Evolutionary conservation across 1,140 invertebrate genomes (phyloP), one percentile per base, ranked within the genome.

Genomic region (Ylistrum balloti): DNA sequence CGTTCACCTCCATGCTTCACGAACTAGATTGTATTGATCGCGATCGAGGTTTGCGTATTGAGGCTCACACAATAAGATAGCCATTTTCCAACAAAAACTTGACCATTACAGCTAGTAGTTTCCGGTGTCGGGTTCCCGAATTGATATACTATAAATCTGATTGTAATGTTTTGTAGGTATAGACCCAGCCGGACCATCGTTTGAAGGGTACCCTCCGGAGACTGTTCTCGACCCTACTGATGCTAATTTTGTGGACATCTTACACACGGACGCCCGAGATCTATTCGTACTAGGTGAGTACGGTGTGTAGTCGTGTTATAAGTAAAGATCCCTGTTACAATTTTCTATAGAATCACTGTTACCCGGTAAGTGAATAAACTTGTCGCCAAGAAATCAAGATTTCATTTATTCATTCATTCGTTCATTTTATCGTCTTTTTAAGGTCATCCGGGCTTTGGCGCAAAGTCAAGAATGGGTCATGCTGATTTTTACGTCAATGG

Each of bases 231-330:
- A 96, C 89, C 91, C 93, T 20, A 92, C 94, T 20, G 99, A 99
- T 96, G 99, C 98, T 0, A 97, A 97, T 38, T 99, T 99, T 95
- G 99, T 99, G 0, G 99, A 99, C 95, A 98, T 99, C 0, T 99
- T 99, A 86, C 98, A 99, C 94, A 98, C 98, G 20, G 99, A 99
- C 95, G 98, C 98, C 2, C 86, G 88, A 33, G 56, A 74, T n/a
- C n/a, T 74, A n/a, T 74, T 74, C 28, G 56, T 74, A 28, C 56
- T 74, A 74, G 56, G 56, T 74, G 56, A 74, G 56, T 17, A 28
- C n/a, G 5, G 22, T 7, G 10, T 13, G 17, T 45, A 15, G 41
- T 38, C 35, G 35, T 38, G 5, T 38, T 38, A 38, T 38, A 38
- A 38, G n/a, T n/a, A n/a, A 38, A 38, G 5, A 13, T 38, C 13